Base-by-base conservation (phyloP, 1,140 invertebrate genomes). In the Aphaenogaster floridana region DNA sequence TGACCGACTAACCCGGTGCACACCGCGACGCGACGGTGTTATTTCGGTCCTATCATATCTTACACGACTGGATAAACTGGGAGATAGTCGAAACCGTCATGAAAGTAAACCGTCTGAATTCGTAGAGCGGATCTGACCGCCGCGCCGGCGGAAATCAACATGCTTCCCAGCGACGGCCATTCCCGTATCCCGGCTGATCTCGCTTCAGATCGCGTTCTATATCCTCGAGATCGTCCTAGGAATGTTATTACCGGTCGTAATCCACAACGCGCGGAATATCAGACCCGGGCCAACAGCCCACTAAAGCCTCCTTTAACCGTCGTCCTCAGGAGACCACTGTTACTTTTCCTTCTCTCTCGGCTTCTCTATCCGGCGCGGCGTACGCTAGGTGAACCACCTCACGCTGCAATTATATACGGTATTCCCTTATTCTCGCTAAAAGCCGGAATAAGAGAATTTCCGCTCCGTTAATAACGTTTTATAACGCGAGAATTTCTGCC, bases 171-270 rank as follows among this genome's bases (percentile, higher is more conserved):
- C 42, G 21, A 79, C 61, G 7, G 54, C 54, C 64, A 66, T 84
- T 86, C 66, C 42, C 52, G 39, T 88, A 88, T 86, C 81, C 86
- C 21, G 45, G 39, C 50, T 76, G 87, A 90, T 90, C 89, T 87
- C 42, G 72, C 66, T 68, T 74, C 52, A 86, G 87, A 91, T 91
- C 87, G 87, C 66, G 50, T 83, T 86, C 89, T 84, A 90, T 86
- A 91, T 89, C 66, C 68, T 76, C 50, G 59, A 59, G 86, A 89
- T 83, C 74, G 87, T 89, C 88, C 87, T 63, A 85, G 54, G 87
- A 91, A 91, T 91, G 90, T 91, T 91, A 91, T 89, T 89, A 87
- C 90, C 48, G 72, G 61, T 89, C 89, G 87, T 91, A 91, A 91
- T 91, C 89, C 87, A 63, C 83, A 84, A 91, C 74, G 89, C 79